Conservation (phyloP, 1,140 invertebrate species). For the Mycetomoellerius zeteki region DNA sequence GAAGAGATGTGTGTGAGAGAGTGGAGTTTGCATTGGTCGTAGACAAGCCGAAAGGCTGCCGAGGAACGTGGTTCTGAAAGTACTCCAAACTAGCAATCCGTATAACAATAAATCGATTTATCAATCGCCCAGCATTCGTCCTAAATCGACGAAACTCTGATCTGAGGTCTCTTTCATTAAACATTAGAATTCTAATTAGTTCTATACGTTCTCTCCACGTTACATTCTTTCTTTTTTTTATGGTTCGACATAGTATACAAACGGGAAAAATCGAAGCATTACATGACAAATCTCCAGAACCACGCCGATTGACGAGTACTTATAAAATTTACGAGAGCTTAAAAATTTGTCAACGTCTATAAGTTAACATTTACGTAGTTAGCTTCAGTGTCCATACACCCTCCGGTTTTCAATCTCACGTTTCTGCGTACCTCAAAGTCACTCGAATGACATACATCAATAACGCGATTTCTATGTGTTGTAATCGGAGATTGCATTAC, state of each 20-base stretch:
- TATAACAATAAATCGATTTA: conserved; percentile 38
- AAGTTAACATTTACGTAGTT: conserved; percentile 59
- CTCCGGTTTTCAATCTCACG: conserved; percentile 32
- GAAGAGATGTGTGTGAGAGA: conserved; percentile 35
- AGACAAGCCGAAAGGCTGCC: conserved; percentile 36
- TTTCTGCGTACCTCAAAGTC: conserved; percentile 27
- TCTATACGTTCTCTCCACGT: conserved; percentile 16
- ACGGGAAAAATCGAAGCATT: conserved; percentile 40
- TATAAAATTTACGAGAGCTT: conserved; percentile 62
- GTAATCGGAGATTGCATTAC: conserved; percentile 35
- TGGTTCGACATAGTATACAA: conserved; percentile 20
- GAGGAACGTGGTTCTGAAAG: conserved; percentile 66
- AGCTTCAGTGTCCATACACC: conserved; percentile 36
- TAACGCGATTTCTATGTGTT: conserved; percentile 34
- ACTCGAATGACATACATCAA: conserved; percentile 43
- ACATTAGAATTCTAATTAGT: conserved; percentile 21
- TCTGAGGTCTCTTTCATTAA: not conserved
- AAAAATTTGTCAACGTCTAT: conserved; percentile 63
- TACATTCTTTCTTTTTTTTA: not conserved
- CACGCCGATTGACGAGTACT: conserved; percentile 57
- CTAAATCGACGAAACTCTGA: conserved; percentile 8
- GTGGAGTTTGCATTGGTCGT: conserved; percentile 42
- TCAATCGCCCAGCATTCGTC: conserved; percentile 14
- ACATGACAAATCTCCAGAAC: conserved; percentile 61
- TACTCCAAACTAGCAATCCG: conserved; percentile 33